Evolutionary conservation across 2,797 vertebrate genomes (phyloP).

Genomic region (Lateolabrax maculatus): DNA sequence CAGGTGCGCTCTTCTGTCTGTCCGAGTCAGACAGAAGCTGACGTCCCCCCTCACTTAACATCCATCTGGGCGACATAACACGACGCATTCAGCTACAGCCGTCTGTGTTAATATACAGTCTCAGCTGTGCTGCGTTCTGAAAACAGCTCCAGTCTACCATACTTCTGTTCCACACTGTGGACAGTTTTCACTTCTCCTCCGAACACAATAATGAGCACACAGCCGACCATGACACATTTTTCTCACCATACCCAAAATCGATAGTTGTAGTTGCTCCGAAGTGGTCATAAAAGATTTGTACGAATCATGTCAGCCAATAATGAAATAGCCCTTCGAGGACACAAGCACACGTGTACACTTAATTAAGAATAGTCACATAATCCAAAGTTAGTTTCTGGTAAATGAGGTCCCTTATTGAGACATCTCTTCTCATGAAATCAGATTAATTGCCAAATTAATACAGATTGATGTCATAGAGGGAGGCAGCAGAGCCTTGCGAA

Average conservation of each 20-base stretch:
- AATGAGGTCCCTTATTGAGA: slow-evolving; percentile 65
- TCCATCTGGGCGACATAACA: slow-evolving; percentile 57
- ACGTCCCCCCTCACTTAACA: slow-evolving; percentile 36
- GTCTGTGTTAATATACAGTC: slow-evolving; percentile 18
- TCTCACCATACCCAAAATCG: slow-evolving; percentile 28
- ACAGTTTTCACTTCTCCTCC: slow-evolving; percentile 36
- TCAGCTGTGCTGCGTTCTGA: slow-evolving; percentile 25
- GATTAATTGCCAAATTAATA: slow-evolving; percentile 78
- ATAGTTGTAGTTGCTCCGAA: slow-evolving; percentile 42
- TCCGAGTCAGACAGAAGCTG: slow-evolving; percentile 49
- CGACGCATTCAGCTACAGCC: slow-evolving; percentile 45
- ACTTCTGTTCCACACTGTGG: slow-evolving; percentile 13
- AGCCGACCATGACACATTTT: slow-evolving; percentile 26
- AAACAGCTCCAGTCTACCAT: slow-evolving; percentile 14
- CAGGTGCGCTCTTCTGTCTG: slow-evolving; percentile 40
- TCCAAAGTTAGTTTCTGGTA: slow-evolving; percentile 32
- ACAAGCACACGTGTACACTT: too few relatives aligned
- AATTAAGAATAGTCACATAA: slow-evolving; percentile 35
- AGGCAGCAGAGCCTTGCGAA: slow-evolving; percentile 50
- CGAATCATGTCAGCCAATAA: slow-evolving; percentile 2
- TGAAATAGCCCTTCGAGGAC: slow-evolving; percentile 10
- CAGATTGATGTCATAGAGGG: slow-evolving; percentile 58
- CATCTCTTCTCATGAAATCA: slow-evolving; percentile 66
- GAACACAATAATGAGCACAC: slow-evolving; percentile 34
- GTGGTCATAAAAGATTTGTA: slow-evolving; percentile 23